Conservation (phyloP, 2,888 invertebrate species). For the Leptinotarsa peninsularis region DNA sequence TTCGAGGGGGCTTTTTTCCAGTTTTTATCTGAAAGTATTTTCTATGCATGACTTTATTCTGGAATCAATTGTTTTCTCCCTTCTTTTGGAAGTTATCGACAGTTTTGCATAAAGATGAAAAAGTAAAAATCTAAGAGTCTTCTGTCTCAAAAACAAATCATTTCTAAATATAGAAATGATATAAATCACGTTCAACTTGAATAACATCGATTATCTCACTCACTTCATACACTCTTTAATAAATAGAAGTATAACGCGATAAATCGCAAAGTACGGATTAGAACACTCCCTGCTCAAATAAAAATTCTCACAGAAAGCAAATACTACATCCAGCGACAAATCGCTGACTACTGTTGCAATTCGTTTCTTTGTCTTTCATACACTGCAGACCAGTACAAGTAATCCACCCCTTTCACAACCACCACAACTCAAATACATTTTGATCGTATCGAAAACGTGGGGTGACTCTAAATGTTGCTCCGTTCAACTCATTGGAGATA, state of each 20-base stretch:
- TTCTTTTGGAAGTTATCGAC: no score
- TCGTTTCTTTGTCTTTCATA: constrained; percentile 40
- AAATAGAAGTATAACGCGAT: neutral
- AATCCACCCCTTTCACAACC: constrained; percentile 47
- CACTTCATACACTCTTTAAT: neutral
- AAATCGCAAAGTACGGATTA: neutral
- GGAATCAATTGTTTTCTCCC: no score
- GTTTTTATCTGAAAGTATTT: no score
- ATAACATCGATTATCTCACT: neutral
- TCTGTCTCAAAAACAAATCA: no score
- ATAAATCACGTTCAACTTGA: neutral
- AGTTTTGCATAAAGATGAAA: no score
- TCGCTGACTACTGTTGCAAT: constrained; percentile 24
- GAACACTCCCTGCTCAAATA: constrained; percentile 1
- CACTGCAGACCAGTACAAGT: constrained; percentile 30
- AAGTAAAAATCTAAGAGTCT: no score
- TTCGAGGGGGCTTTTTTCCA: no score
- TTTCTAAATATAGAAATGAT: no score
- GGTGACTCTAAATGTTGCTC: constrained; percentile 40
- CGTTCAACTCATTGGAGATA: constrained; percentile 41
- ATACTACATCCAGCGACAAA: constrained; percentile 8
- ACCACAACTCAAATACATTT: constrained; percentile 47
- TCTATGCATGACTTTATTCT: no score
- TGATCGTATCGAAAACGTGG: constrained; percentile 51
- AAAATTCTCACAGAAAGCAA: neutral